Evolutionary conservation across 1,140 invertebrate genomes (phyloP).

Genomic region (Brachionus rubens): DNA sequence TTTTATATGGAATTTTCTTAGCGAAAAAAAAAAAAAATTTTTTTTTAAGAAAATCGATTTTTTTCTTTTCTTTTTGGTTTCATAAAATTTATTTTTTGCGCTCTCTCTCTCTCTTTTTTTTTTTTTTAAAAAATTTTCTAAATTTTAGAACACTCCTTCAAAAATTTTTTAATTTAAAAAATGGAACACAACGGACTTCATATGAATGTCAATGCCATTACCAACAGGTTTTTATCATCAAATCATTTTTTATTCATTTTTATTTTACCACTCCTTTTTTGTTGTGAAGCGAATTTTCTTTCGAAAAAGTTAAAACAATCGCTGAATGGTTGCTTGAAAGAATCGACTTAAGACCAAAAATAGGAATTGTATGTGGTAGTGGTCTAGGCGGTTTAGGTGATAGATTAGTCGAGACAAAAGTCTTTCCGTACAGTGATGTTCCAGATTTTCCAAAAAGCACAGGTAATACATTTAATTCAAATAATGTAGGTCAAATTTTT

Average conservation of each 20-base stretch:
- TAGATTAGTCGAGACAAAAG: conserved; percentile 68
- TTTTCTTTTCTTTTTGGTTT: too few species aligned
- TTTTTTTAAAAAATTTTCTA: too few species aligned
- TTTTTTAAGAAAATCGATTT: too few species aligned
- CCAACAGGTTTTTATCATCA: not conserved
- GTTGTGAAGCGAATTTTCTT: conserved; percentile 6
- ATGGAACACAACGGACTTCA: conserved; percentile 6
- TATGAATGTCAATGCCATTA: conserved; percentile 16
- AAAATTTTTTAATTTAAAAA: too few species aligned
- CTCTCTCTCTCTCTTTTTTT: too few species aligned
- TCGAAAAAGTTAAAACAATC: conserved; percentile 42
- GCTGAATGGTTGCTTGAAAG: conserved; percentile 23
- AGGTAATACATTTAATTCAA: not conserved
- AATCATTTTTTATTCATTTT: not conserved
- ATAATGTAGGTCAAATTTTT: not conserved
- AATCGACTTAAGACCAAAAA: conserved; percentile 64
- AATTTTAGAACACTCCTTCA: too few species aligned
- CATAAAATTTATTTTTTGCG: too few species aligned
- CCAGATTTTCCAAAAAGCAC: conserved; percentile 82
- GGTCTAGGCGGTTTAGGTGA: conserved; percentile 83
- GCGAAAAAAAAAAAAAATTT: too few species aligned
- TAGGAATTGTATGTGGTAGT: conserved; percentile 93
- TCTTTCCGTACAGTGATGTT: conserved; percentile 79
- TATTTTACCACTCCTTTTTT: not conserved
- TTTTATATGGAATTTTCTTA: too few species aligned